Base-by-base conservation (phyloP, 2,113 vertebrate genomes). In the Dendropsophus ebraccatus region DNA sequence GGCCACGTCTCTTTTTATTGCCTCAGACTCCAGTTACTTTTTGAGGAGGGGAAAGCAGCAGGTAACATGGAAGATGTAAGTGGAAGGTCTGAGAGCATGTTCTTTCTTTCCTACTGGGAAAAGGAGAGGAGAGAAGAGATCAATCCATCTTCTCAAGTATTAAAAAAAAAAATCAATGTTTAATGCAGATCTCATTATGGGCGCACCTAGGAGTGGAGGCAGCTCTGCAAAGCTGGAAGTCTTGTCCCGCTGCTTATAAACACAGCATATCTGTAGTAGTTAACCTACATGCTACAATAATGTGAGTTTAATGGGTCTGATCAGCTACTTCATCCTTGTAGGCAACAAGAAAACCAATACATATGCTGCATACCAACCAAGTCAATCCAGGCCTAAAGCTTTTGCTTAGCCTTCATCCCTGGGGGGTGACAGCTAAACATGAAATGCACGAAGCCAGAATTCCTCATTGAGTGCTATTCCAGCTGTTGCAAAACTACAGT, bases 181-280 rank as follows among this genome's bases (percentile, higher is more conserved):
- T 84, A 65, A 77, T 84, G 83, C 65, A 84, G 83, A 84, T 84
- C 83, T 84, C 73, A 84, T 84, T 84, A 84, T 47, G 35, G 58
- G 35, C 6, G 70, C 1, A 74, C 54, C 41, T 76, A 25, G 32
- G 77, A 65, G 58, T 84, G 56, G 19, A 49, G 72, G 7, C 11
- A 21, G 12, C 73, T 47, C 32, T 67, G 56, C 41, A 32, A n/a
- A 28, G 41, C 28, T 75, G 72, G 58, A 76, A 49, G 37, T 45
- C 10, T n/a, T n/a, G 72, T 84, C 56, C 45, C 12, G 28, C 28
- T 45, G 37, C 54, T 47, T 9, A 23, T 13, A 56, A 47, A 25
- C 50, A 41, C 73, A 35, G 52, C 21, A 74, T 25, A 10, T 74
- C 82, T 35, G 21, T 23, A 58, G 54, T 56, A 49, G 70, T 75